phyloP scores from a whole-genome alignment of 2,888 invertebrate genomes.

The Andrena flavipes region DNA sequence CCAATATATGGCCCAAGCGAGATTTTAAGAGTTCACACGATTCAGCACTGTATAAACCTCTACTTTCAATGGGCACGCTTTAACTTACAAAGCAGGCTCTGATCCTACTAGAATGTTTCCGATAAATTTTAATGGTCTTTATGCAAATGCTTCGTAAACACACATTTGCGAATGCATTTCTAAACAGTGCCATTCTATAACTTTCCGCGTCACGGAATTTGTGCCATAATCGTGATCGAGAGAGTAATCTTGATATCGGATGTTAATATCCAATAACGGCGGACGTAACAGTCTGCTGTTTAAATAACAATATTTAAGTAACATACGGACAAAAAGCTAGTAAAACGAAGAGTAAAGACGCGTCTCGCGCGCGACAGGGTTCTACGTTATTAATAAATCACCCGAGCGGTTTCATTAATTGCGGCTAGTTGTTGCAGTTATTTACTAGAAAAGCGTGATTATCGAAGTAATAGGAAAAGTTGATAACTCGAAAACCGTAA shows the following conservation, averaged over 20 bases:
- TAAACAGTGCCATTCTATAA: not conserved
- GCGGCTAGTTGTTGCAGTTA: constrained; percentile 15
- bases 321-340: not conserved
- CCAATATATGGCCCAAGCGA: constrained; percentile 54
- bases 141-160: not conserved
- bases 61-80: constrained; percentile 1
- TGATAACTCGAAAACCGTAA: constrained; percentile 60
- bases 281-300: too few species aligned
- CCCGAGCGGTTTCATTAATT: constrained; percentile 15
- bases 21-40: constrained; percentile 14
- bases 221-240: too few species aligned
- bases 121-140: not conserved
- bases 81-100: not conserved
- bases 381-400: not conserved
- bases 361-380: not conserved
- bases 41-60: constrained; percentile 5
- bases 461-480: constrained; percentile 56
- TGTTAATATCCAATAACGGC: too few species aligned
- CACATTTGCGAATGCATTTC: not conserved
- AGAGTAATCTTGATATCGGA: too few species aligned
- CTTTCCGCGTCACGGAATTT: too few species aligned
- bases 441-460: constrained; percentile 47
- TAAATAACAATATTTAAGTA: not conserved
- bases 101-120: not conserved
- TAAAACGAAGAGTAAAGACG: constrained; percentile 1